These are phyloP conservation scores for Blastobasis lacticolella DNA, from an alignment of 2,888 invertebrate species.

Conservation along the genomic window DNA sequence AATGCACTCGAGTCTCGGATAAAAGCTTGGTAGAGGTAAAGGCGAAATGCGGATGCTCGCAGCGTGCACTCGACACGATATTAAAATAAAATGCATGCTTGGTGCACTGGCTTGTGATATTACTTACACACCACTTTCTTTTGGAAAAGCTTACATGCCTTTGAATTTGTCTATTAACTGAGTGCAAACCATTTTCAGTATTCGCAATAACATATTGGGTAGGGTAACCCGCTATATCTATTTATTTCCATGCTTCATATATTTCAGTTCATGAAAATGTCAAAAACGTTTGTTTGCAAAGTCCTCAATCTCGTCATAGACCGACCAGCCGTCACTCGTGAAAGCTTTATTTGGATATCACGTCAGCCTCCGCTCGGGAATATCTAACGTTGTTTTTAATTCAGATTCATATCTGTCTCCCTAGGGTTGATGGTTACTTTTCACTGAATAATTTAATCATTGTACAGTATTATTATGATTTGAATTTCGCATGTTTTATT, in stretches of 20 bases:
- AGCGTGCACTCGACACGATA: constrained; percentile 45
- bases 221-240: background rate
- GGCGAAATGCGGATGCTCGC: constrained; percentile 31
- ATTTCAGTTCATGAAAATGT: too few relatives aligned
- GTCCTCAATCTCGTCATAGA: too few relatives aligned
- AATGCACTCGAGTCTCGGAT: constrained; percentile 41
- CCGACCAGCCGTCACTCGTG: constrained; percentile 22
- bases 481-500: too few relatives aligned
- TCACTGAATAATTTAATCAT: too few relatives aligned
- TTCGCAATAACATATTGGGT: background rate
- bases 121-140: background rate
- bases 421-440: too few relatives aligned
- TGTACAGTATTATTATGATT: too few relatives aligned
- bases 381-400: constrained; percentile 15
- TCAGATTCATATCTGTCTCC: background rate
- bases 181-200: background rate
- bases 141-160: background rate
- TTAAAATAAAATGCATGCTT: constrained; percentile 45
- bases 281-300: too few relatives aligned
- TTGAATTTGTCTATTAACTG: background rate
- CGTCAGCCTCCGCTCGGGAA: constrained; percentile 15
- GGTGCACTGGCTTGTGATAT: background rate
- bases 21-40: constrained; percentile 26
- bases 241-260: too few relatives aligned
- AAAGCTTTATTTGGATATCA: constrained; percentile 36